A percentile compares a stretch with the other conserved stretches of the same genome.
These are phyloP conservation scores for Drosophila azteca DNA, from an alignment of 1,140 invertebrate species.

Conservation along the genomic window DNA sequence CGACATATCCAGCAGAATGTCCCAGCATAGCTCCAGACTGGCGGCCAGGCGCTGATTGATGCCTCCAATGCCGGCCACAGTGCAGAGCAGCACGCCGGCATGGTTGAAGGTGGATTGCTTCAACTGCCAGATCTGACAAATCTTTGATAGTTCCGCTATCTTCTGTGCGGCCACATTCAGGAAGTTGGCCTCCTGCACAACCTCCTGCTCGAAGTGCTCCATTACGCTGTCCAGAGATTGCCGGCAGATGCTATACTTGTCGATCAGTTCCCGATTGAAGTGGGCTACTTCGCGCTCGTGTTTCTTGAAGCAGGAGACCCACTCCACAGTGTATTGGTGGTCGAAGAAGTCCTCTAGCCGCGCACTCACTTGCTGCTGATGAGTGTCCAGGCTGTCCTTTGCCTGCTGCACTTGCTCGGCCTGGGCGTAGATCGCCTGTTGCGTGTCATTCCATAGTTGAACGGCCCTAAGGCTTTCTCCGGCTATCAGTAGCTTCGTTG, in stretches of 20 bases:
- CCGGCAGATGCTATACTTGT: slow-evolving; percentile 45
- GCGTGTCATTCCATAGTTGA: slow-evolving; percentile 41
- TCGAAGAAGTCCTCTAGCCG: slow-evolving; percentile 28
- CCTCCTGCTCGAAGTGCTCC: slow-evolving; percentile 40
- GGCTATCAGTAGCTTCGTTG: slow-evolving; percentile 43
- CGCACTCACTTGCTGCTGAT: slow-evolving; percentile 20
- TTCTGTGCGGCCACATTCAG: slow-evolving; percentile 22
- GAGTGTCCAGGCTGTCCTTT: slow-evolving; percentile 7
- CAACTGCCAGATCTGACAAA: slow-evolving; percentile 34
- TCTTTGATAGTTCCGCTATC: slow-evolving; percentile 15
- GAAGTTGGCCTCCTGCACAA: slow-evolving; percentile 34
- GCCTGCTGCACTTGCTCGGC: slow-evolving; percentile 21
- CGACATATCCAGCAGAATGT: slow-evolving; percentile 42
- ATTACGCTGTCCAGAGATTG: slow-evolving; percentile 33
- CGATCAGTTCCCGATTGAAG: slow-evolving; percentile 49
- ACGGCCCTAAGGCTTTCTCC: slow-evolving; percentile 23
- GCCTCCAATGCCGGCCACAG: slow-evolving; percentile 35
- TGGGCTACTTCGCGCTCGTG: slow-evolving; percentile 44
- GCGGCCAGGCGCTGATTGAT: slow-evolving; percentile 37
- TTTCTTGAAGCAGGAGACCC: slow-evolving; percentile 39
- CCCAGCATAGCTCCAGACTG: slow-evolving; percentile 29
- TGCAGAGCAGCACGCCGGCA: slow-evolving; percentile 39
- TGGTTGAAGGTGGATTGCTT: slow-evolving; percentile 38
- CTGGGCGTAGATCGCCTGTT: slow-evolving; percentile 9
- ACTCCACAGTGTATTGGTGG: slow-evolving; percentile 14